Conservation (phyloP, 2,113 vertebrate genomes). For the Eretmochelys imbricata region DNA sequence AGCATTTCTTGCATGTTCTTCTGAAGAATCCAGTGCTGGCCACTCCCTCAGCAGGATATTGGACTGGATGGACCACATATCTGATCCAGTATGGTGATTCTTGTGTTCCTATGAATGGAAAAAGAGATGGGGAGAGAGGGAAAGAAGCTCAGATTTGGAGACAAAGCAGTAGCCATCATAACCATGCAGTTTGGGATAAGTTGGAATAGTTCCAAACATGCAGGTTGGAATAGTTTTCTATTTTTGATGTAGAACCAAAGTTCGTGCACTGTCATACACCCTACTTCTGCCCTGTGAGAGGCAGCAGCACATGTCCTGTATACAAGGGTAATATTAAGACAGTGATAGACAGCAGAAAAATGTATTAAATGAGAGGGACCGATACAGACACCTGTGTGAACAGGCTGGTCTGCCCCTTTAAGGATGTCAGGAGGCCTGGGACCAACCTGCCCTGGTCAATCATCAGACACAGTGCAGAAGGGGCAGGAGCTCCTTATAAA, state of each 20-base stretch:
- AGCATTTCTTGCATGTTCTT: not conserved
- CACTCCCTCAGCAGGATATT: not conserved
- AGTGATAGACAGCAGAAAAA: not conserved
- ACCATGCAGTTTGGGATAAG: too few species aligned
- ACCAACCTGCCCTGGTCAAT: not conserved
- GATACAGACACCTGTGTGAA: not conserved
- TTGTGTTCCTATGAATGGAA: not conserved
- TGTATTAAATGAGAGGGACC: not conserved
- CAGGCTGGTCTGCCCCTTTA: not conserved
- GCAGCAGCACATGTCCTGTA: not conserved
- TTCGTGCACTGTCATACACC: not conserved
- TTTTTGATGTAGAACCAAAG: not conserved
- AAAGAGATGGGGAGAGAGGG: not conserved
- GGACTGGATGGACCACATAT: not conserved
- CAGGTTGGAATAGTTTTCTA: not conserved
- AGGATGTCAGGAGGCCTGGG: not conserved
- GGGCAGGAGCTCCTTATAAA: not conserved
- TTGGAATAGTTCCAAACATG: too few species aligned
- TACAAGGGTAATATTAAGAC: rapidly evolving
- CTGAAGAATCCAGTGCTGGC: too few species aligned
- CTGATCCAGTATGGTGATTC: not conserved
- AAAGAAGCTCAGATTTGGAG: not conserved
- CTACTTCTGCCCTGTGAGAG: not conserved
- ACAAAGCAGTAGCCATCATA: not conserved
- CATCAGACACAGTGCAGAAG: not conserved